phyloP scores from a whole-genome alignment of 2,113 vertebrate genomes.

The Mormoops blainvillei region DNA sequence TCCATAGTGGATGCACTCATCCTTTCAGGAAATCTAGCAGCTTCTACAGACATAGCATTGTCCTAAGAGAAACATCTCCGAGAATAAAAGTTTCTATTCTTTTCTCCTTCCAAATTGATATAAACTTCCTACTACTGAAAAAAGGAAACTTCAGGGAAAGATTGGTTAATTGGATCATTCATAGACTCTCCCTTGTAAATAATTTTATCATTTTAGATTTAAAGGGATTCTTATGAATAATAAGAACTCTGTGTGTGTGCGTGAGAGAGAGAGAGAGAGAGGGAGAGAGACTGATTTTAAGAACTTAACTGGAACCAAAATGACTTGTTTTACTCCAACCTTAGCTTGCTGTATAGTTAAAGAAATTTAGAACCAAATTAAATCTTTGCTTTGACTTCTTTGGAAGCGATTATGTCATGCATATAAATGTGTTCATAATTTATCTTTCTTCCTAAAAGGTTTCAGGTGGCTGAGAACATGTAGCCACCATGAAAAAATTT shows the following conservation, averaged over 20 bases:
- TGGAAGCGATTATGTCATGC: conserved; percentile 16
- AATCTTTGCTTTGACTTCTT: conserved; percentile 19
- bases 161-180: not conserved
- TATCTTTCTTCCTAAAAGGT: not conserved
- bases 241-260: not conserved
- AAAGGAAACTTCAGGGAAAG: not conserved
- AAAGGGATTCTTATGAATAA: not conserved
- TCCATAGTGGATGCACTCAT: not conserved
- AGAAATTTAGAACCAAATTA: conserved; percentile 36
- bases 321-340: not conserved
- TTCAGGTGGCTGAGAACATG: not conserved
- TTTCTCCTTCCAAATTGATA: not conserved
- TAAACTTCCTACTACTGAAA: not conserved
- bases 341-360: not conserved
- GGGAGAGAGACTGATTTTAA: not conserved
- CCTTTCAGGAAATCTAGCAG: not conserved
- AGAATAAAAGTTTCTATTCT: not conserved
- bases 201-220: not conserved
- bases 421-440: not conserved
- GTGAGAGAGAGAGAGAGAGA: too few species aligned
- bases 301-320: conserved; percentile 9
- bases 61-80: not conserved
- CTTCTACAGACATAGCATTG: not conserved
- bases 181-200: not conserved
- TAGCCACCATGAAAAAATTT: not conserved